These are phyloP conservation scores for Campylomormyrus numenius DNA, from an alignment of 2,113 vertebrate genomes.

Conservation along the genomic window DNA sequence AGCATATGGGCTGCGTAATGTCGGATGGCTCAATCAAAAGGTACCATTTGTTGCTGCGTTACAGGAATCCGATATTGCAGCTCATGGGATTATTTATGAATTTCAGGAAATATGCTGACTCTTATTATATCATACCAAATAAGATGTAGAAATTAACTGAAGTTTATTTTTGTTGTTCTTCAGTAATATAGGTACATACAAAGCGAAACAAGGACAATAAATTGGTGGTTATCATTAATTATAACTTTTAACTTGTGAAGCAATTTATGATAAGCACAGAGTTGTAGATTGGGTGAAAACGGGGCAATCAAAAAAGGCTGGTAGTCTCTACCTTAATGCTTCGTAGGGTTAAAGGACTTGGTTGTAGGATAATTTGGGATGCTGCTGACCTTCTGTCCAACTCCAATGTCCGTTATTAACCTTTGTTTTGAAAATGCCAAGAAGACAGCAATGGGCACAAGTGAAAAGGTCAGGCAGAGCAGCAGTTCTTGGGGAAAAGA, in stretches of 20 bases:
- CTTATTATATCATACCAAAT: background rate
- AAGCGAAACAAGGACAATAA: background rate
- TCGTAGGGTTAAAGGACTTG: background rate
- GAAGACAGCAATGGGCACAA: constrained; percentile 34
- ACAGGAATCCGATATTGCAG: background rate
- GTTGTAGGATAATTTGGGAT: background rate
- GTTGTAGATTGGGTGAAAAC: background rate
- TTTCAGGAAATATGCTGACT: background rate
- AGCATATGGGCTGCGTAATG: background rate
- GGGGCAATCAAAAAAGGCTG: background rate
- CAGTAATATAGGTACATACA: background rate
- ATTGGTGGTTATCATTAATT: background rate
- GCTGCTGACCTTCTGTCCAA: constrained; percentile 54
- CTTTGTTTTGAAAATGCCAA: constrained; percentile 59
- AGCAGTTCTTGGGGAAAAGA: constrained; percentile 38
- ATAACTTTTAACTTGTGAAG: background rate
- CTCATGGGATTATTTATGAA: background rate
- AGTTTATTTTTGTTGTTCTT: background rate
- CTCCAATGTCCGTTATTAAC: constrained; percentile 47
- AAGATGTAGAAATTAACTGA: background rate
- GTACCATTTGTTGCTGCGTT: background rate
- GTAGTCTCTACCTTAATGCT: background rate
- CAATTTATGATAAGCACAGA: background rate
- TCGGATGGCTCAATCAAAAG: background rate
- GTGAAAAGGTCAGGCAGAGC: constrained; percentile 56